Evolutionary conservation across 2,797 vertebrate genomes (phyloP).

Genomic region (Sternarchorhynchus goeldii): DNA sequence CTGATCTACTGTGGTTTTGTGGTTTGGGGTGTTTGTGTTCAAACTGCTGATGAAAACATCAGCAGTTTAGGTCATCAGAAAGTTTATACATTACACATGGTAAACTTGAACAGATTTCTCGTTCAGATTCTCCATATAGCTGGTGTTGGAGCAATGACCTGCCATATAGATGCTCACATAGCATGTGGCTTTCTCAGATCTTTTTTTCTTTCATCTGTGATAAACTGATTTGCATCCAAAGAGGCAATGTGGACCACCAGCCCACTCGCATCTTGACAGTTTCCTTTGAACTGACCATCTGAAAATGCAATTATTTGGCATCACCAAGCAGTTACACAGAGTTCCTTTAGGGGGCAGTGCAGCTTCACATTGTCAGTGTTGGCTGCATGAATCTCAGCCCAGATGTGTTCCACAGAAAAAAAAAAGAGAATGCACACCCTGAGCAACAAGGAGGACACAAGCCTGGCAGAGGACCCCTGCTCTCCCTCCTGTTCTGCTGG

Average conservation of each 20-base stretch:
- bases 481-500: conserved; percentile 51
- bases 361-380: conserved; percentile 62
- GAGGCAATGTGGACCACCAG: not conserved
- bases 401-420: conserved; percentile 68
- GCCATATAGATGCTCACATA: too few relatives aligned
- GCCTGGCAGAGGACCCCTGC: conserved; percentile 68
- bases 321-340: conserved; percentile 46
- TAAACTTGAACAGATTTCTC: too few relatives aligned
- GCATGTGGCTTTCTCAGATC: too few relatives aligned
- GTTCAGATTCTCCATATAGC: too few relatives aligned
- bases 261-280: not conserved
- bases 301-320: conserved; percentile 1
- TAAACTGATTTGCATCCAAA: not conserved
- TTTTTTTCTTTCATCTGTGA: too few relatives aligned
- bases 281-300: conserved; percentile 23
- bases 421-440: conserved; percentile 54
- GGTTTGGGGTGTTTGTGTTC: too few relatives aligned
- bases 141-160: too few relatives aligned
- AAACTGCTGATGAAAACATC: not conserved
- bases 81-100: too few relatives aligned
- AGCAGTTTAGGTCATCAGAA: not conserved
- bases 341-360: conserved; percentile 74
- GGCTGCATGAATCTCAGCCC: conserved; percentile 63
- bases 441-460: conserved; percentile 69
- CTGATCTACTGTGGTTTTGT: too few relatives aligned